Percentiles rank a stretch among this genome's conserved stretches.
Evolutionary conservation across 2,797 vertebrate genomes (phyloP).

Genomic region (Catostomus latipinnis): DNA sequence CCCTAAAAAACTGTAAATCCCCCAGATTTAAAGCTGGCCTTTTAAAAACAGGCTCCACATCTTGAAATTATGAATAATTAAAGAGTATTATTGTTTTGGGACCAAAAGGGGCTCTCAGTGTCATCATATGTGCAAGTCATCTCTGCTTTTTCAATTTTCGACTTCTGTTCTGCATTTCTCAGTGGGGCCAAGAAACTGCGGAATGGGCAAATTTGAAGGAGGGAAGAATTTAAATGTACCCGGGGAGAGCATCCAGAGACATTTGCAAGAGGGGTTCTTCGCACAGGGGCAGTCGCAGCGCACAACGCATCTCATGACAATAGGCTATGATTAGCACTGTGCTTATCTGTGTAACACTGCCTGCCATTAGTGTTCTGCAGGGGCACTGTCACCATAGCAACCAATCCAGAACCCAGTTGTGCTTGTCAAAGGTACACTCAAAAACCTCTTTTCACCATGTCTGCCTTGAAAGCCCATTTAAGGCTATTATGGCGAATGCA

Average conservation of each 20-base stretch:
- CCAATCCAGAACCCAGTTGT: slow-evolving; percentile 49
- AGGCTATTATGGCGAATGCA: slow-evolving; percentile 8
- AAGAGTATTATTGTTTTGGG: slow-evolving; percentile 15
- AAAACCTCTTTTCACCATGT: slow-evolving; percentile 37
- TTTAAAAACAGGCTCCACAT: not conserved
- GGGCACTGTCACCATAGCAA: slow-evolving; percentile 52
- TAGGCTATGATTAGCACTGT: slow-evolving; percentile 46
- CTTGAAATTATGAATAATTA: slow-evolving; percentile 3
- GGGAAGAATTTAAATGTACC: slow-evolving; percentile 16
- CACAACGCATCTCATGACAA: slow-evolving; percentile 45
- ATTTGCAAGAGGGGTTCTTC: slow-evolving; percentile 29
- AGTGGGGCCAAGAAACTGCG: not conserved
- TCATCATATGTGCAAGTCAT: not conserved
- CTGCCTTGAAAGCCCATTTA: slow-evolving; percentile 38
- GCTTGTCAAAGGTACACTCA: slow-evolving; percentile 43
- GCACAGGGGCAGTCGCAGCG: not conserved
- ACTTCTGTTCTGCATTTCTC: slow-evolving; percentile 8
- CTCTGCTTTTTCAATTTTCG: slow-evolving; percentile 4
- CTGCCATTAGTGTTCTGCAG: slow-evolving; percentile 46
- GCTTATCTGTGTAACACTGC: slow-evolving; percentile 31
- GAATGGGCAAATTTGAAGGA: slow-evolving; percentile 7
- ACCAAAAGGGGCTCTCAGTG: not conserved
- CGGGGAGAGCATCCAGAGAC: not conserved
- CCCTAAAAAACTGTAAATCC: not conserved
- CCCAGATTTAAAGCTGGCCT: not conserved